These are phyloP conservation scores for Elachura formosa DNA, from an alignment of 2,113 vertebrate species.

Conservation along the genomic window DNA sequence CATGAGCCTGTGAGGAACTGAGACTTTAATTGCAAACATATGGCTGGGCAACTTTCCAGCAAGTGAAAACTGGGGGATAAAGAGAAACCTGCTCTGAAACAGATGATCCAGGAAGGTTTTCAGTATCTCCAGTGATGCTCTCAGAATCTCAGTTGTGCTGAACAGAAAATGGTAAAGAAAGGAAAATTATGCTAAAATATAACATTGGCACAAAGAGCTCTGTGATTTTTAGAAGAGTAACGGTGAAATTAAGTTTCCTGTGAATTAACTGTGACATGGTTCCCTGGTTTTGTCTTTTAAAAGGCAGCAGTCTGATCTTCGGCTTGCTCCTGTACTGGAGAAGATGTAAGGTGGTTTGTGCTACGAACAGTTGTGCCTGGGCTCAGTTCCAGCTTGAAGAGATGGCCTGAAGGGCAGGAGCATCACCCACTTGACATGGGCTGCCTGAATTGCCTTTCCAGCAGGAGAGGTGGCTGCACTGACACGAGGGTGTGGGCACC, in stretches of 20 bases:
- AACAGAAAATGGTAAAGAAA: neutral
- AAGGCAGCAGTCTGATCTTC: neutral
- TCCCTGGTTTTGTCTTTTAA: neutral
- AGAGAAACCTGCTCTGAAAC: constrained; percentile 18
- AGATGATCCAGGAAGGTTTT: constrained; percentile 15
- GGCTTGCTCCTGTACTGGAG: neutral
- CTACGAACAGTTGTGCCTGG: neutral
- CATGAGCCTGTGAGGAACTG: constrained; percentile 35
- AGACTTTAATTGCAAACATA: constrained; percentile 60
- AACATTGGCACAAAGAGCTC: neutral
- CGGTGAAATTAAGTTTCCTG: neutral
- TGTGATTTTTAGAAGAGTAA: neutral
- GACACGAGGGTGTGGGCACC: neutral
- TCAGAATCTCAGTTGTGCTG: neutral
- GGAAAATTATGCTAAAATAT: neutral
- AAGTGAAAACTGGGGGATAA: constrained; percentile 30
- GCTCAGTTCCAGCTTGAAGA: neutral
- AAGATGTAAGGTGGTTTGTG: neutral
- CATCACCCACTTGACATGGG: neutral
- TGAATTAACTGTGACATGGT: neutral
- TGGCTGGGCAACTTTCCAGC: constrained; percentile 53
- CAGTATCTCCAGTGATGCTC: neutral
- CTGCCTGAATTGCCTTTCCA: neutral
- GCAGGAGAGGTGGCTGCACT: neutral
- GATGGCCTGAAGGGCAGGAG: neutral